phyloP scores from a whole-genome alignment of 2,113 vertebrate species.

The Leucosticte australis region DNA sequence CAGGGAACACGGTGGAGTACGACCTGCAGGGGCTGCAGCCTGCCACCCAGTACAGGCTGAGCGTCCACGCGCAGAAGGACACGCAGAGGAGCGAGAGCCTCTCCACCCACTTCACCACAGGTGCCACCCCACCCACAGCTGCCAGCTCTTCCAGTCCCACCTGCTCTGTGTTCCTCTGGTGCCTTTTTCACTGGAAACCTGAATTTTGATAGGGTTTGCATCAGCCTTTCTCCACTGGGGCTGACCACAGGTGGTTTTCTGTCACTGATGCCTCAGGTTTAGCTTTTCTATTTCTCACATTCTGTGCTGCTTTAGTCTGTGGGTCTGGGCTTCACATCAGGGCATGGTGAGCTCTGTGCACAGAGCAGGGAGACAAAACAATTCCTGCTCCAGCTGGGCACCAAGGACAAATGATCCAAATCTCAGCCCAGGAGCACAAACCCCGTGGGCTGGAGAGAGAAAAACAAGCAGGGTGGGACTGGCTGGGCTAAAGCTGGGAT shows the following conservation, averaged over 20 bases:
- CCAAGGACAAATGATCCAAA: too few species aligned
- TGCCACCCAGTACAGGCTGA: conserved; percentile 85
- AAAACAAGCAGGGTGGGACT: too few species aligned
- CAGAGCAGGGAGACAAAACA: not conserved
- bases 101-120: conserved; percentile 88
- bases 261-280: not conserved
- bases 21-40: conserved; percentile 85
- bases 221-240: rapidly evolving
- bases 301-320: not conserved
- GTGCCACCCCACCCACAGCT: conserved; percentile 50
- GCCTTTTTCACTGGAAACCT: not conserved
- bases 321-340: rapidly evolving
- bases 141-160: rapidly evolving
- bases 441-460: too few species aligned
- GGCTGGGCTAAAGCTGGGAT: too few species aligned
- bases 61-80: conserved; percentile 86
- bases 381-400: not conserved
- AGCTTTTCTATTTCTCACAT: not conserved
- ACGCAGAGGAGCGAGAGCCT: conserved; percentile 82
- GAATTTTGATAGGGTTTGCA: not conserved
- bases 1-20: conserved; percentile 90
- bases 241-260: not conserved
- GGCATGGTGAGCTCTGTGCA: not conserved
- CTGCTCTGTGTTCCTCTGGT: not conserved
- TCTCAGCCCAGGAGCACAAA: too few species aligned